These are phyloP conservation scores for Pollachius pollachius DNA, from an alignment of 2,113 vertebrate species.

Conservation along the genomic window DNA sequence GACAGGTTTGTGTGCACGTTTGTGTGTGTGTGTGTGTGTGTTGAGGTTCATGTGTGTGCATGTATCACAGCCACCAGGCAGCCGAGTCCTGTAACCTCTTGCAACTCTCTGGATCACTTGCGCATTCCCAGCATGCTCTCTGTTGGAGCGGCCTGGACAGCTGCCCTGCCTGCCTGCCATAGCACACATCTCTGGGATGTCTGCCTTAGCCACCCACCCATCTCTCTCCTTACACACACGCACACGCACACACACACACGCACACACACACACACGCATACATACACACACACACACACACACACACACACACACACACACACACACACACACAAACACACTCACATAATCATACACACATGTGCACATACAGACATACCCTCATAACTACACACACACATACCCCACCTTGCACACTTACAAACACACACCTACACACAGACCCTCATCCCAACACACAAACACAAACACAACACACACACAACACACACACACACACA, in stretches of 20 bases:
- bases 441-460: no score
- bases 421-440: no score
- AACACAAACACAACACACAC: no score
- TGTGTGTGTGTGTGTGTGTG: not conserved
- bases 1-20: not conserved
- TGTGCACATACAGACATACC: not conserved
- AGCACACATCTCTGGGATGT: conserved; percentile 57
- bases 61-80: conserved; percentile 24
- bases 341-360: no score
- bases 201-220: conserved; percentile 18
- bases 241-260: no score
- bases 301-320: no score
- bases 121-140: conserved; percentile 64
- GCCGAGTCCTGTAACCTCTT: conserved; percentile 51
- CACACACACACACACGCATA: no score
- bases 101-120: conserved; percentile 55
- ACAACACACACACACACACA: no score
- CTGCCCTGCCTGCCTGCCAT: conserved; percentile 56
- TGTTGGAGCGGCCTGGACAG: conserved; percentile 70
- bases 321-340: no score
- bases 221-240: not conserved
- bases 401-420: no score
- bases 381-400: no score
- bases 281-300: no score
- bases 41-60: conserved; percentile 10